phyloP scores from a whole-genome alignment of 2,797 vertebrate species.

The Chiroxiphia lanceolata region DNA sequence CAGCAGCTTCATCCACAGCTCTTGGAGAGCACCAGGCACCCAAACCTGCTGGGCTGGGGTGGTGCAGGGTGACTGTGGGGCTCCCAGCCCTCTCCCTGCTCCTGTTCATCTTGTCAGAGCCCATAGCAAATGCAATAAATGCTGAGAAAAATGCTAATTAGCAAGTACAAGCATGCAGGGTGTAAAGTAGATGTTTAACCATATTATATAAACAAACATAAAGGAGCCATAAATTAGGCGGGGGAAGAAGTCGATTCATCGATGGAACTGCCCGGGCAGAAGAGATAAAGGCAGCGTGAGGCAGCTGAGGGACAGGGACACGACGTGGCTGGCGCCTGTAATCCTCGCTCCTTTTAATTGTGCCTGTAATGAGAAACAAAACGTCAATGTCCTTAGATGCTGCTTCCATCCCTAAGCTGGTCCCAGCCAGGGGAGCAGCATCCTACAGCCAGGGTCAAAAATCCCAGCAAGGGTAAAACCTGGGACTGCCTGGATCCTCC shows the following conservation, averaged over 20 bases:
- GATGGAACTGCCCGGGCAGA: constrained; percentile 45
- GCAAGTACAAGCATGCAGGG: not conserved
- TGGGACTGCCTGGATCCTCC: not conserved
- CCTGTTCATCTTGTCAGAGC: not conserved
- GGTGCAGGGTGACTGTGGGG: fast-evolving
- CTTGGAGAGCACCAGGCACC: not conserved
- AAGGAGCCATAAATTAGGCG: not conserved
- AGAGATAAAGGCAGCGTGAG: not conserved
- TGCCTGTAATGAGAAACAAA: not conserved
- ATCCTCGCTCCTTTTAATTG: constrained; percentile 4
- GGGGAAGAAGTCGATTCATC: constrained; percentile 38
- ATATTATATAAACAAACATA: constrained; percentile 57
- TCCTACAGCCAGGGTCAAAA: not conserved
- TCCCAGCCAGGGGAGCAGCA: not conserved
- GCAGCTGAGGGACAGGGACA: not conserved
- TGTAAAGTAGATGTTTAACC: constrained; percentile 44
- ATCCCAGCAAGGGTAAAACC: not conserved
- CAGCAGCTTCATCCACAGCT: not conserved
- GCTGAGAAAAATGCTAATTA: constrained; percentile 1
- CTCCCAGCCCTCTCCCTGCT: not conserved
- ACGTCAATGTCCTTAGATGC: not conserved
- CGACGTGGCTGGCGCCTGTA: fast-evolving
- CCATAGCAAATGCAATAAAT: not conserved
- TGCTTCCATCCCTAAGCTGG: not conserved
- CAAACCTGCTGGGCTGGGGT: not conserved